Conservation (phyloP, 53 echinoderm and acorn worm species). For the Astropecten irregularis region DNA sequence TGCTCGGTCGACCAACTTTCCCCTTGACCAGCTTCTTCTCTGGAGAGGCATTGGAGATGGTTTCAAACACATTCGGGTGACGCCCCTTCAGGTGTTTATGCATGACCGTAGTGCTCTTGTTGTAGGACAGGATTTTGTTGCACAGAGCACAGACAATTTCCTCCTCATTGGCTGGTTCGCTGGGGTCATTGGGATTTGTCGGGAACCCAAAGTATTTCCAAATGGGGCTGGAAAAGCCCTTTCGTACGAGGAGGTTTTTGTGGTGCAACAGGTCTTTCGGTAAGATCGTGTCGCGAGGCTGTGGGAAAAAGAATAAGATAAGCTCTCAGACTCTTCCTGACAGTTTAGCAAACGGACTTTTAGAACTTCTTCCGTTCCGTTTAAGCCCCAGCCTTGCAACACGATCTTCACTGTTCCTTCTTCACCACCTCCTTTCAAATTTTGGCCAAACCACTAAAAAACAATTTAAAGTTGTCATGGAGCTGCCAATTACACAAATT, state of each 20-base stretch:
- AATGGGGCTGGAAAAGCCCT: constrained; percentile 53
- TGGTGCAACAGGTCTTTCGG: constrained; percentile 23
- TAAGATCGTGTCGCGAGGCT: constrained; percentile 43
- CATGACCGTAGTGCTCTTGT: constrained; percentile 57
- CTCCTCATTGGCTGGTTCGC: constrained; percentile 41
- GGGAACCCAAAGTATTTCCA: constrained; percentile 59
- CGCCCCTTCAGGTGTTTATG: constrained; percentile 50
- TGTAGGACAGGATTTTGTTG: constrained; percentile 48
- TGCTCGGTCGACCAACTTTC: constrained; percentile 28
- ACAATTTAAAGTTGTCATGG: too few species aligned
- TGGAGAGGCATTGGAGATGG: background rate
- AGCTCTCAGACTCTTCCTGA: constrained; percentile 8
- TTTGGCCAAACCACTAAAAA: too few species aligned
- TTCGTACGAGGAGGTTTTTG: constrained; percentile 57
- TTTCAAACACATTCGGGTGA: constrained; percentile 41
- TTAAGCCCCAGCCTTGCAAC: constrained; percentile 44
- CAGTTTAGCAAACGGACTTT: background rate
- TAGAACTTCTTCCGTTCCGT: constrained; percentile 17
- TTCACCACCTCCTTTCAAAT: constrained; percentile 17
- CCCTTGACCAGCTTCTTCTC: constrained; percentile 27
- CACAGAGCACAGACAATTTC: constrained; percentile 52
- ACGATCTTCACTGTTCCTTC: constrained; percentile 1
- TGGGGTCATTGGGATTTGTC: constrained; percentile 39
- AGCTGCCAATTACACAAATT: too few species aligned
- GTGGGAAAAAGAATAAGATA: constrained; percentile 23